A percentile compares a stretch with the other conserved stretches of the same genome.
Conservation (phyloP, 1,140 invertebrate species). For the Zaprionus vittiger region DNA sequence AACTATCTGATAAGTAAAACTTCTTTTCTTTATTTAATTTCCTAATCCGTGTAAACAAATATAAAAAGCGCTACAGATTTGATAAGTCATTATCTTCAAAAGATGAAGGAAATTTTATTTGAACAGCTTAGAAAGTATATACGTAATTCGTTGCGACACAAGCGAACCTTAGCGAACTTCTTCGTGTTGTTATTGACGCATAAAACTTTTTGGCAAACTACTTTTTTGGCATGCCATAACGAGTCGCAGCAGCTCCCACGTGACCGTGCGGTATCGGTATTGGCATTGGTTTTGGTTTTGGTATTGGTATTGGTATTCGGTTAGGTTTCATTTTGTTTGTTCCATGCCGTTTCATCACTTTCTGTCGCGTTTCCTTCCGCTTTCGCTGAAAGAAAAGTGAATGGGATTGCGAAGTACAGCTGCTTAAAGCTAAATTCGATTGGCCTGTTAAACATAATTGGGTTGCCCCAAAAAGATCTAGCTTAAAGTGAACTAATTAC, state of each 20-base stretch:
- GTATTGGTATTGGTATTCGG: not conserved
- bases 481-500: constrained; percentile 38
- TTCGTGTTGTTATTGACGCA: constrained; percentile 46
- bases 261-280: constrained; percentile 2
- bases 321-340: not conserved
- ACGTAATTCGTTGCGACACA: not conserved
- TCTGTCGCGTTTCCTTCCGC: constrained; percentile 7
- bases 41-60: too few species aligned
- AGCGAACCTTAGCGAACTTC: not conserved
- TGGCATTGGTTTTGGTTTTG: not conserved
- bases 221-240: constrained; percentile 31
- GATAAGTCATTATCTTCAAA: too few species aligned
- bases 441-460: constrained; percentile 26
- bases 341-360: not conserved
- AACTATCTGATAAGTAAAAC: too few species aligned
- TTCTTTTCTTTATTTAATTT: too few species aligned
- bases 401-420: not conserved
- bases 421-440: constrained; percentile 35
- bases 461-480: constrained; percentile 9
- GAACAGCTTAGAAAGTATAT: constrained; percentile 12
- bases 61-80: too few species aligned
- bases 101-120: not conserved
- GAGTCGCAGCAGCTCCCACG: constrained; percentile 38
- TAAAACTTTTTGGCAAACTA: constrained; percentile 47
- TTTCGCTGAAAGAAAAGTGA: constrained; percentile 1